Conservation (phyloP, 2,113 vertebrate genomes). For the Eupsittula cactorum region DNA sequence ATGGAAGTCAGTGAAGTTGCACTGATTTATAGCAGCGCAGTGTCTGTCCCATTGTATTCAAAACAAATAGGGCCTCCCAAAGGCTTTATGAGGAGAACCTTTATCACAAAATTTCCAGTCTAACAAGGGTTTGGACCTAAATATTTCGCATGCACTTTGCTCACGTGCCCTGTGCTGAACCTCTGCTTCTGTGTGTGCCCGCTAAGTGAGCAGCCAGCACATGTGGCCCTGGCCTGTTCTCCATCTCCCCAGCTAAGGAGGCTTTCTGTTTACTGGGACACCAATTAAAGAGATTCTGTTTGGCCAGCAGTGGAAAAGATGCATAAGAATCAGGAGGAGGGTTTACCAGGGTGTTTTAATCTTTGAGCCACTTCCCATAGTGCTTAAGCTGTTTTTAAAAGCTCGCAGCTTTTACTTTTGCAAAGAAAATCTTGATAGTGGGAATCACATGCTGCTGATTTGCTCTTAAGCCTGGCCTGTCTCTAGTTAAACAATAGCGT, state of each 20-base stretch:
- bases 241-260: not conserved
- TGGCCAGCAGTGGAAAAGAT: not conserved
- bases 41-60: conserved; percentile 18
- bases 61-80: conserved; percentile 39
- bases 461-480: not conserved
- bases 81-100: not conserved
- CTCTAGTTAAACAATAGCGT: not conserved
- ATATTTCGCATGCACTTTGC: not conserved
- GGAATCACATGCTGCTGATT: not conserved
- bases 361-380: not conserved
- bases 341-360: not conserved
- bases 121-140: not conserved
- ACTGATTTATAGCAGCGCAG: conserved; percentile 32
- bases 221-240: fast-evolving
- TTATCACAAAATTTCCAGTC: not conserved
- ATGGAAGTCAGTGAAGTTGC: not conserved
- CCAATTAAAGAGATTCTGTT: not conserved
- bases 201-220: not conserved
- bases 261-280: not conserved
- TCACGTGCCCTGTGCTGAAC: fast-evolving
- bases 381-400: not conserved
- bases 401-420: not conserved
- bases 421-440: not conserved
- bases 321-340: not conserved
- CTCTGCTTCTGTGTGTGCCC: not conserved